Base-by-base conservation (phyloP, 2,888 invertebrate genomes). In the Lymantria dispar region DNA sequence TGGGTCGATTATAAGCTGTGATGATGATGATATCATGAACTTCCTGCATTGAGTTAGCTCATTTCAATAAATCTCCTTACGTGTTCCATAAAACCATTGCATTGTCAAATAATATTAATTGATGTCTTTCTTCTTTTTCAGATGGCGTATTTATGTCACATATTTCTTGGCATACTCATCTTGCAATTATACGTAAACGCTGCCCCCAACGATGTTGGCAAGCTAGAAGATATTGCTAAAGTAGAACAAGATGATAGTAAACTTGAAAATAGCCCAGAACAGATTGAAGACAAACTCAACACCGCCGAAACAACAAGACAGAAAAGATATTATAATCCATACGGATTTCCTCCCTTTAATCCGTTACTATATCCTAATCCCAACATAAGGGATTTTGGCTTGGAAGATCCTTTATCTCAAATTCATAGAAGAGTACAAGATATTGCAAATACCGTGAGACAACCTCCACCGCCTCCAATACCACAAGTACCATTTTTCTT, bases 281-380 rank as follows among this genome's bases (percentile, higher is more conserved):
- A 54, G 29, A 51, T 58, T 38, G 71, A 67, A 48, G 71, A 73
- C 11, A 59, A 68, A 36, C 60, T 60, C 7, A 56, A 52, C 10
- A 36, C 56, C 41, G 45, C 63, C 0, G 74, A 79, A 69, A 70
- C 60, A 30, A 66, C 68, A 42, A 70, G 84, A 33, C 77, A 83
- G 37, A 84, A 84, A 52, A 61, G 84, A 54, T 82, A 74, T 71
- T 80, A 74, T 46, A 74, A 78, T 60, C 74, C 67, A 37, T 76
- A 64, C 48, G 72, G 70, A n/a, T 67, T 50, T 47, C 74, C 80
- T 43, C 74, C 78, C 13, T 53, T 72, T 2, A 77, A 57, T 47
- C 79, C 81, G 2, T 46, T 60, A 12, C 48, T 62, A 36, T 74
- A 74, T 47, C 67, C 70, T n/a, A 54, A 53, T 36, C 67, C 56